A percentile compares a stretch with the other conserved stretches of the same genome.
These are phyloP conservation scores for Atractosteus spatula DNA, from an alignment of 2,113 vertebrate genomes.

Conservation along the genomic window DNA sequence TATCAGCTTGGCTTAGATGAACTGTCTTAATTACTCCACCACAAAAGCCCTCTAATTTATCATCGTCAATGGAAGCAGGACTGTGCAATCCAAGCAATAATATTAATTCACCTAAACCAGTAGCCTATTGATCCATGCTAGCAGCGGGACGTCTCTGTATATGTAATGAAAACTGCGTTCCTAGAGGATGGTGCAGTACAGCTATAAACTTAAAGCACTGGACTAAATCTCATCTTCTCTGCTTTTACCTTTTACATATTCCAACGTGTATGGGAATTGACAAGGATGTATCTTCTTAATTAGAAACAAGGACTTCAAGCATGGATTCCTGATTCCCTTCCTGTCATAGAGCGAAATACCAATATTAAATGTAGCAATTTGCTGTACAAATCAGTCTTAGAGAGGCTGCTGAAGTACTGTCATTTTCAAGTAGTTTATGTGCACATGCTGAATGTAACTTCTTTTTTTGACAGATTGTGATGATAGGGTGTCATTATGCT, in stretches of 20 bases:
- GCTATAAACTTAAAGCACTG: constrained; percentile 52
- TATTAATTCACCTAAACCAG: constrained; percentile 59
- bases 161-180: constrained; percentile 39
- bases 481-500: no score
- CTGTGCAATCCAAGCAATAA: constrained; percentile 55
- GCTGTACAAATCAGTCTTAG: not conserved
- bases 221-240: constrained; percentile 30
- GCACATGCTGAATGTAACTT: no score
- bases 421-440: not conserved
- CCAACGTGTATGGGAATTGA: not conserved
- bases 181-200: constrained; percentile 55
- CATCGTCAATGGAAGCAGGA: constrained; percentile 58
- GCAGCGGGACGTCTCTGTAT: constrained; percentile 38
- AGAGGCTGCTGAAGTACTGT: not conserved
- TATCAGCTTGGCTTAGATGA: constrained; percentile 53
- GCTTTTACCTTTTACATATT: not conserved
- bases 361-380: not conserved
- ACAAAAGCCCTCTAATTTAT: constrained; percentile 54
- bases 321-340: not conserved
- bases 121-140: constrained; percentile 58
- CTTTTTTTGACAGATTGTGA: no score
- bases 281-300: not conserved
- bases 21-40: constrained; percentile 68
- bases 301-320: not conserved
- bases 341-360: not conserved